Evolutionary conservation across 2,113 vertebrate genomes (phyloP), one percentile per base, ranked within the genome.

Genomic region (Trichomycterus rosablanca): DNA sequence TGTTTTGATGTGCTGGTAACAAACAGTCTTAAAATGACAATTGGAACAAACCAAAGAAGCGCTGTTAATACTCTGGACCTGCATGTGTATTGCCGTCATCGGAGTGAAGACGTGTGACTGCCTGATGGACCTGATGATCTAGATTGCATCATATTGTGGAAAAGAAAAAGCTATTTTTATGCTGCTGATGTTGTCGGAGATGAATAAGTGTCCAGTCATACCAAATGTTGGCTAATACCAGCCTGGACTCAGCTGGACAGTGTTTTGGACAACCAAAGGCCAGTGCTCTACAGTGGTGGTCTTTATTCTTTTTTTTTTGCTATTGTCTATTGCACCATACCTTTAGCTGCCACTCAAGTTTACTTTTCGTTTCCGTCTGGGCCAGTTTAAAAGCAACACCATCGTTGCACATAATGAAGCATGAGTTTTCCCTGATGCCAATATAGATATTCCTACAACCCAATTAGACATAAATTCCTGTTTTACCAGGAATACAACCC

Each of bases 331-430:
- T 63, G 39, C 61, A 63, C 61, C 35, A 14, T 18, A 34, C 60
- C 26, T 53, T 8, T 16, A 14, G 2, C 60, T 35, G 18, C 14
- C 26, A 42, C 46, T 51, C 7, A 23, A 45, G 57, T 52, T 45
- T 60, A 60, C 49, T 35, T 23, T 8, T n/a, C 15, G 42, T 32
- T 22, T 45, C 1, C 18, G 34, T 43, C 28, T 54, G 40, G 35
- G 39, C 61, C 50, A 14, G 9, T n/a, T n/a, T 40, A 8, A 22
- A 2, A 53, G 54, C 39, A 32, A 66, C 52, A 49, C 43, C 6
- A 18, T 60, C 18, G 5, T 54, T 60, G 68, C 70, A 62, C 43
- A 64, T 51, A 57, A 65, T 57, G 53, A 74, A 68, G 40, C 60
- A 46, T 60, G 40, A 48, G 28, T 50, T 18, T 3, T 56, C 68